Percentiles rank a stretch among this genome's conserved stretches.
phyloP scores from a whole-genome alignment of 2,888 invertebrate species.

The Tachina fera region DNA sequence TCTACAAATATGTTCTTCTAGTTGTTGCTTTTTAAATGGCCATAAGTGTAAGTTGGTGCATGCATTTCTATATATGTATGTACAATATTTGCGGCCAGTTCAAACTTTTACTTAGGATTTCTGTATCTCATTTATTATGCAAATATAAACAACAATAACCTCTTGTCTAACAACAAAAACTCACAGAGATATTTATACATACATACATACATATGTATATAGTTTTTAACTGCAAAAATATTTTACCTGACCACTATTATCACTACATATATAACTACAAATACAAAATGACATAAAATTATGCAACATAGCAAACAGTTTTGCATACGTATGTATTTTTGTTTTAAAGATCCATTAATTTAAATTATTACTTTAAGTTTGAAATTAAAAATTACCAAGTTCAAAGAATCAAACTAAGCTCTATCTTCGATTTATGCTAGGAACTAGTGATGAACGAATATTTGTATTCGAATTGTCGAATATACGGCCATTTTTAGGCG shows the following conservation, averaged over 20 bases:
- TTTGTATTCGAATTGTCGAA: too few species aligned
- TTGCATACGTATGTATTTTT: background rate
- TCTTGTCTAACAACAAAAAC: slow-evolving; percentile 18
- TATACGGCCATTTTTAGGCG: too few species aligned
- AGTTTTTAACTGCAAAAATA: slow-evolving; percentile 39
- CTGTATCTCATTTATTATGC: slow-evolving; percentile 69
- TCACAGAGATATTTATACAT: background rate
- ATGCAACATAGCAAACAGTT: slow-evolving; percentile 25
- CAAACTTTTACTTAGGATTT: slow-evolving; percentile 61
- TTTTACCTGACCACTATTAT: slow-evolving; percentile 65
- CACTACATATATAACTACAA: slow-evolving; percentile 44
- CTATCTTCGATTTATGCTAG: too few species aligned
- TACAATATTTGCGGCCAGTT: background rate
- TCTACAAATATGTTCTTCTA: slow-evolving; percentile 48
- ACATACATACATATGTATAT: background rate
- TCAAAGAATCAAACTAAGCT: too few species aligned
- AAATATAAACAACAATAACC: slow-evolving; percentile 66
- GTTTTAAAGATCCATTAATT: background rate
- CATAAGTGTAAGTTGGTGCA: slow-evolving; percentile 29
- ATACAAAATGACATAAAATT: background rate
- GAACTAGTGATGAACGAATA: too few species aligned
- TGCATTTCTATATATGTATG: background rate
- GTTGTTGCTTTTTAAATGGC: background rate
- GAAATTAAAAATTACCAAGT: too few species aligned
- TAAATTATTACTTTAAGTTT: too few species aligned